These are phyloP conservation scores for Semnornis frantzii DNA, from an alignment of 2,113 vertebrate species.

Conservation along the genomic window DNA sequence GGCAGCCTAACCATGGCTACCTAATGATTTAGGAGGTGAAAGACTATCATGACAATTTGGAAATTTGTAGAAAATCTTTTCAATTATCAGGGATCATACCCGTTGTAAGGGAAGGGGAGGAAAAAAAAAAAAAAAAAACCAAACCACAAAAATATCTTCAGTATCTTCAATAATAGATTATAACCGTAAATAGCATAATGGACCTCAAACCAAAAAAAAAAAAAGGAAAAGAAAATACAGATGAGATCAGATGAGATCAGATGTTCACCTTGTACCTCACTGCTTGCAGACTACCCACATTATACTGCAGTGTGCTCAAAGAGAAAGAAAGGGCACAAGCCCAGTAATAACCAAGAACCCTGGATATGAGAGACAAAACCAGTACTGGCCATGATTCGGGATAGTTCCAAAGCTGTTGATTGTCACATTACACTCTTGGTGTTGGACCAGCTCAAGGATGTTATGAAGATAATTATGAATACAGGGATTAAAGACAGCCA, in stretches of 20 bases:
- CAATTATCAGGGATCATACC: background rate
- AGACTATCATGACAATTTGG: background rate
- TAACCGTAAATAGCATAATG: background rate
- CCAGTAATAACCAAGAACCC: background rate
- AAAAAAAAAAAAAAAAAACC: background rate
- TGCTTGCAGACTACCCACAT: background rate
- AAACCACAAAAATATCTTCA: background rate
- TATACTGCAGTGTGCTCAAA: background rate
- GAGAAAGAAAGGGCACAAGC: background rate
- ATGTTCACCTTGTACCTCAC: background rate
- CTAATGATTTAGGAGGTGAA: background rate
- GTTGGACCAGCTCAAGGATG: background rate
- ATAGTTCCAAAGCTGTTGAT: background rate
- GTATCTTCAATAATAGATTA: background rate
- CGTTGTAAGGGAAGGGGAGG: fast-evolving
- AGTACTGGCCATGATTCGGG: fast-evolving
- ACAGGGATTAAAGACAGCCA: background rate
- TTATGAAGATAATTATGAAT: background rate
- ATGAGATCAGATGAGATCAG: background rate
- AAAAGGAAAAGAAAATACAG: background rate
- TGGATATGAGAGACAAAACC: background rate
- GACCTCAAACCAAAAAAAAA: background rate
- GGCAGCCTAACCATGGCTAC: background rate
- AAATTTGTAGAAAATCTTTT: background rate
- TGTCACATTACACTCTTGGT: background rate